Evolutionary conservation across 2,888 invertebrate species (phyloP).

Genomic region (Tenthredo livida): DNA sequence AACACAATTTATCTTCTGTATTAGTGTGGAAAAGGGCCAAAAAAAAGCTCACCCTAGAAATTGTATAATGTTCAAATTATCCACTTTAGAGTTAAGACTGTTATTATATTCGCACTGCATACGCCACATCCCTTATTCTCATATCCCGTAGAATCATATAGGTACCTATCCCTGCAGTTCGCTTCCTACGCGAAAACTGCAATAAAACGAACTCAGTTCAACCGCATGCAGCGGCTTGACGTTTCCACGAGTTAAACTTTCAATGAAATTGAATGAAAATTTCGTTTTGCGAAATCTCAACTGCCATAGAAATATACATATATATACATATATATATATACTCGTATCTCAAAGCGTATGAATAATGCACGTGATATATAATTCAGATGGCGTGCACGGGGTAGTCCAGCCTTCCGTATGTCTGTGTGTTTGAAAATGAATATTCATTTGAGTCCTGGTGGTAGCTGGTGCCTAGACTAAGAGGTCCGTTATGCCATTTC

Average conservation of each 20-base stretch:
- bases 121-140: background rate
- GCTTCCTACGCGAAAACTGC: background rate
- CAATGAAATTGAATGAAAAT: slow-evolving; percentile 40
- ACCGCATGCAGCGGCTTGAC: background rate
- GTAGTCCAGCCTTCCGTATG: slow-evolving; percentile 43
- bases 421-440: slow-evolving; percentile 43
- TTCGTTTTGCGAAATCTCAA: background rate
- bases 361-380: slow-evolving; percentile 65
- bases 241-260: background rate
- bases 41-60: background rate
- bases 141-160: background rate
- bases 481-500: slow-evolving; percentile 41
- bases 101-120: slow-evolving; percentile 5
- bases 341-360: slow-evolving; percentile 54
- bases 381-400: slow-evolving; percentile 49
- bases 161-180: background rate
- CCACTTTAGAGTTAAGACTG: background rate
- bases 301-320: background rate
- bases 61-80: background rate
- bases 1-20: background rate
- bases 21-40: background rate
- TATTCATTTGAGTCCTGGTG: slow-evolving; percentile 43
- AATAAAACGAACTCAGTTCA: background rate
- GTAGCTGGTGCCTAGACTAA: background rate
- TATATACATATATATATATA: background rate